phyloP scores from a whole-genome alignment of 23 tunicate genomes.

The Trididemnum nubilum region DNA sequence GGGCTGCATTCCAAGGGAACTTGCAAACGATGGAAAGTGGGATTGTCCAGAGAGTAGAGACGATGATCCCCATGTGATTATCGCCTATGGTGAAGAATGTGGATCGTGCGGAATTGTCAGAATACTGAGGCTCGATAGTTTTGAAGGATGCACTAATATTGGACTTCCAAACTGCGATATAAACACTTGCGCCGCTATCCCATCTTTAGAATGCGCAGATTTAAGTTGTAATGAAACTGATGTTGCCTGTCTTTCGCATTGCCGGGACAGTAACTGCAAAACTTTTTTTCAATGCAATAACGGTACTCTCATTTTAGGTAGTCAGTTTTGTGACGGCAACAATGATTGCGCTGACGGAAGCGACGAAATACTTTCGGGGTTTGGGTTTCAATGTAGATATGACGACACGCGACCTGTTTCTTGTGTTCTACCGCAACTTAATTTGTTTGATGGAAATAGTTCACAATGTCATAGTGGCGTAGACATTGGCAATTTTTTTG shows the following conservation, averaged over 20 bases:
- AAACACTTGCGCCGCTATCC: background rate
- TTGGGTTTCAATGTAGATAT: constrained; percentile 11
- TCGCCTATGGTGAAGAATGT: background rate
- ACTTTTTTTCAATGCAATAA: constrained; percentile 1
- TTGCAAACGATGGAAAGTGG: background rate
- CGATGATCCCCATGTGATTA: constrained; percentile 4
- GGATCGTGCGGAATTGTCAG: background rate
- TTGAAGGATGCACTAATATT: constrained; percentile 7
- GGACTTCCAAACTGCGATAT: background rate
- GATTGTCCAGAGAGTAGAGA: background rate
- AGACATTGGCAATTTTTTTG: background rate
- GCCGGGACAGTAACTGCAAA: background rate
- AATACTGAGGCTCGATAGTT: background rate
- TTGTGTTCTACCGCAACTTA: constrained; percentile 16
- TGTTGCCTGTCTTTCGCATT: background rate
- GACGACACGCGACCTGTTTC: background rate
- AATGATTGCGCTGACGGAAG: constrained; percentile 9
- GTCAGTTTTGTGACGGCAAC: constrained; percentile 13
- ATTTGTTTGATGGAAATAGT: background rate
- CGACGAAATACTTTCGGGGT: background rate
- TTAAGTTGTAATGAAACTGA: background rate
- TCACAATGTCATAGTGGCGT: background rate
- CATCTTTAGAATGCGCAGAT: background rate
- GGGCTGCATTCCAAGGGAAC: background rate
- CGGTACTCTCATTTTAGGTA: background rate